Evolutionary conservation across 1,140 invertebrate genomes (phyloP).

Genomic region (Brachionus plicatilis): DNA sequence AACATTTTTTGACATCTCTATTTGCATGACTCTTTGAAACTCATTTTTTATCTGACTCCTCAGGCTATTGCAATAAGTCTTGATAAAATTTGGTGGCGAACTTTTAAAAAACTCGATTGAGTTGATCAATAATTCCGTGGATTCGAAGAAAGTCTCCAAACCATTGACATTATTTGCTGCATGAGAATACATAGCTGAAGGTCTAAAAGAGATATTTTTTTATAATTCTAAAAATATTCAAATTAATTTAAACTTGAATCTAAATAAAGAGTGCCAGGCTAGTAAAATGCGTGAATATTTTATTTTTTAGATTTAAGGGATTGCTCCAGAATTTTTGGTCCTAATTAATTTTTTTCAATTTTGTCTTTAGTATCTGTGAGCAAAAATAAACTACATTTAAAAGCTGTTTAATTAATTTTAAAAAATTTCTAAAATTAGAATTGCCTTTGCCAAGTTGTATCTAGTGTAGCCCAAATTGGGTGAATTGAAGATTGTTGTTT

Average conservation of each 20-base stretch:
- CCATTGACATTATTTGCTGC: background rate
- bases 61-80: background rate
- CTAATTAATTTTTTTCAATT: background rate
- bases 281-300: background rate
- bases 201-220: background rate
- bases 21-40: background rate
- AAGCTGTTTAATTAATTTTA: too few species aligned
- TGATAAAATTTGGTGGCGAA: background rate
- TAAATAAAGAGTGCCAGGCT: background rate
- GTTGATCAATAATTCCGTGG: background rate
- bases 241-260: background rate
- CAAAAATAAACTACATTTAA: too few species aligned
- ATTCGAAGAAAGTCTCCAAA: background rate
- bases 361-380: too few species aligned
- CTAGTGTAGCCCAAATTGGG: too few species aligned
- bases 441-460: too few species aligned
- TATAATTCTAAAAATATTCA: background rate
- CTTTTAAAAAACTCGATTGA: background rate
- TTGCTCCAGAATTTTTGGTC: background rate
- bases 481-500: too few species aligned
- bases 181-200: background rate
- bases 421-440: too few species aligned
- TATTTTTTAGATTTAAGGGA: background rate
- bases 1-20: background rate
- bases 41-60: background rate